Base-by-base conservation (phyloP, 2,888 invertebrate genomes). In the Elegia similella region DNA sequence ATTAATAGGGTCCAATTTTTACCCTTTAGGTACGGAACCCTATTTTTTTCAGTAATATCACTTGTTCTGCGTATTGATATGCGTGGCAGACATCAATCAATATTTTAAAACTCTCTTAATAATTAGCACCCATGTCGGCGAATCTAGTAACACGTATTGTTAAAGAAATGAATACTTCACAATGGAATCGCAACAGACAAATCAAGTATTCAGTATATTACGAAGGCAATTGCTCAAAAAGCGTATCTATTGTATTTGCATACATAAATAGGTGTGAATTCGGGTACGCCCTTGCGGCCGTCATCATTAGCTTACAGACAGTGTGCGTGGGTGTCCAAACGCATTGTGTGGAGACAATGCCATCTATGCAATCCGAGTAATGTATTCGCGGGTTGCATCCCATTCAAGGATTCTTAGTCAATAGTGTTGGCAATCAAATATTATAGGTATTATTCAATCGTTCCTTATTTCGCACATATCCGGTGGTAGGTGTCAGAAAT, bases 271-370 rank as follows among this genome's bases (percentile, higher is more conserved):
- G 54, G 46, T 44, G 54, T 44, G 44, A 44, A 55, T 55, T 34
- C 44, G 30, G 15, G 32, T 55, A 46, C 44, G 54, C 54, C 54
- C 44, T 55, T 55, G 54, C 44, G 17, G 17, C 17, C 44, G 34
- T 54, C 54, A 32, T 32, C 34, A 56, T 56, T 42, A 56, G 16
- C 56, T 34, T 42, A 68, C 78, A 74, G 75, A 76, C 70, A 75
- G 73, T 70, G 69, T 70, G 67, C 62, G 86, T 87, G 79, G 86
- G 86, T 82, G 86, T 78, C 68, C 69, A 70, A 70, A 74, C 66
- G 72, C 78, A 89, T 89, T 89, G 89, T 89, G 88, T 73, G 59
- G 73, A 73, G 78, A 89, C 88, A 90, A 89, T 88, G 70, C 83
- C 63, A 64, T 65, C 73, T 76, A 71, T 82, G 86, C 86, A 87